phyloP scores from a whole-genome alignment of 2,888 invertebrate species.

The Drosophila peninsularis region DNA sequence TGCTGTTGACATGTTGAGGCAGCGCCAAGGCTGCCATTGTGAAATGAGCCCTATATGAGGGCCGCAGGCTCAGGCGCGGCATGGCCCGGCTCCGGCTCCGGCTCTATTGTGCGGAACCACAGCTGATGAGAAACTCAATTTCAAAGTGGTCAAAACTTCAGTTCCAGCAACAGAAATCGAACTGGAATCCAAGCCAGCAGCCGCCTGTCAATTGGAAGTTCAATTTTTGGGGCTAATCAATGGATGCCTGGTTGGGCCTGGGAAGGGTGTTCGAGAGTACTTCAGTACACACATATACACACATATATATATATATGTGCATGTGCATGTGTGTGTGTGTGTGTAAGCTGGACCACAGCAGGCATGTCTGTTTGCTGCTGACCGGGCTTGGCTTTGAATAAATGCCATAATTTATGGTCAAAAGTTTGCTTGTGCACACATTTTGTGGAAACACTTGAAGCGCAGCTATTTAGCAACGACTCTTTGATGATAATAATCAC shows the following conservation, averaged over 20 bases:
- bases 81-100: background rate
- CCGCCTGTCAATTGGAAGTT: constrained; percentile 63
- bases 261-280: constrained; percentile 9
- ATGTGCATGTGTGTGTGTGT: background rate
- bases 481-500: constrained; percentile 26
- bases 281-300: background rate
- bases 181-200: constrained; percentile 11
- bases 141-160: constrained; percentile 62
- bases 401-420: constrained; percentile 81
- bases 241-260: constrained; percentile 30
- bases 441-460: constrained; percentile 75
- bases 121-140: constrained; percentile 58
- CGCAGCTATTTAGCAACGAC: constrained; percentile 68
- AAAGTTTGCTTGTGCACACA: constrained; percentile 79
- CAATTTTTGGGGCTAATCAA: constrained; percentile 63
- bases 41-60: constrained; percentile 26
- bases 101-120: background rate
- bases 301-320: background rate
- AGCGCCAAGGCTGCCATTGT: constrained; percentile 31
- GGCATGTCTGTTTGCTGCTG: constrained; percentile 36
- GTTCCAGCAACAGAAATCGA: constrained; percentile 17
- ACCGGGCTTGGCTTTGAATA: constrained; percentile 77
- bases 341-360: constrained; percentile 7
- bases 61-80: background rate
- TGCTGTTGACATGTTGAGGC: constrained; percentile 47